These are phyloP conservation scores for Phortica magna DNA, from an alignment of 2,888 invertebrate species.

Conservation along the genomic window DNA sequence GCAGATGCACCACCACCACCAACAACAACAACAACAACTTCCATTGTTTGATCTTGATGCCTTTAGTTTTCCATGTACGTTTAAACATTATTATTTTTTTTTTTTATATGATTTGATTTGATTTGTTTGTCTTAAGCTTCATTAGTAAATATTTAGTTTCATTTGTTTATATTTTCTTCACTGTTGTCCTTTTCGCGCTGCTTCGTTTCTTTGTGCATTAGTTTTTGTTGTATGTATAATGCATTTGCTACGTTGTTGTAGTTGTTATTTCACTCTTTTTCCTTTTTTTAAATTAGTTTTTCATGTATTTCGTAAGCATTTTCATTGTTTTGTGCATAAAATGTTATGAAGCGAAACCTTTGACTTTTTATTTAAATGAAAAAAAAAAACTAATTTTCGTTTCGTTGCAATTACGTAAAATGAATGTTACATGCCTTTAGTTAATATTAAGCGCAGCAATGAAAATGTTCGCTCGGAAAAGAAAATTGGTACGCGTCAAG, in stretches of 20 bases:
- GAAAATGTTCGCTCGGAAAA: conserved; percentile 19
- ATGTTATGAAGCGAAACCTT: not conserved
- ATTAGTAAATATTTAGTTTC: not conserved
- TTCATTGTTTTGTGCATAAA: not conserved
- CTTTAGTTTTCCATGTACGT: conserved; percentile 33
- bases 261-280: too few relatives aligned
- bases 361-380: not conserved
- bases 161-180: not conserved
- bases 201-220: conserved; percentile 27
- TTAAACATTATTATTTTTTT: conserved; percentile 19
- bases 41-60: conserved; percentile 28
- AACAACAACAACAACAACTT: conserved; percentile 20
- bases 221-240: conserved; percentile 23
- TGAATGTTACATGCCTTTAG: not conserved
- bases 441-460: not conserved
- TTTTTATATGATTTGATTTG: conserved; percentile 19
- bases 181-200: not conserved
- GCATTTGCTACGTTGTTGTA: too few relatives aligned
- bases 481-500: conserved; percentile 59
- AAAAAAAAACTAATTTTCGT: conserved; percentile 46
- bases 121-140: conserved; percentile 11
- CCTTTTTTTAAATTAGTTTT: too few relatives aligned
- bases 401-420: conserved; percentile 3
- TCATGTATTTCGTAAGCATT: too few relatives aligned
- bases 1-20: conserved; percentile 19